Percentiles rank a stretch among this genome's conserved stretches.
phyloP scores from a whole-genome alignment of 1,140 invertebrate genomes.

The Caenorhabditis remanei region DNA sequence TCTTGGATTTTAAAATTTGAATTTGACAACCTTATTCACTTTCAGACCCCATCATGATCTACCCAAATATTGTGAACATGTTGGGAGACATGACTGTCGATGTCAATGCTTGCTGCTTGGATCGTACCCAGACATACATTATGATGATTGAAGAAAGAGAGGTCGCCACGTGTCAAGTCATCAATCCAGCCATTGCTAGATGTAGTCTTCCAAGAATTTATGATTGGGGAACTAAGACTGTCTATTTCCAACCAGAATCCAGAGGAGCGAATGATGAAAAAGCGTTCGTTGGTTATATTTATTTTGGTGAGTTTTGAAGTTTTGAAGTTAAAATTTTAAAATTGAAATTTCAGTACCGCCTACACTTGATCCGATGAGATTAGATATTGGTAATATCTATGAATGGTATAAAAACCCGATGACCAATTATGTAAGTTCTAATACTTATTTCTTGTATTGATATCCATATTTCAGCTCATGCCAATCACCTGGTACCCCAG shows the following conservation, averaged over 20 bases:
- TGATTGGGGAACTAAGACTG: constrained; percentile 77
- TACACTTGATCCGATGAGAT: constrained; percentile 74
- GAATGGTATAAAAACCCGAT: constrained; percentile 78
- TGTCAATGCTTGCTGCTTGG: constrained; percentile 75
- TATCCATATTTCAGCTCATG: constrained; percentile 67
- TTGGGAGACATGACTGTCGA: constrained; percentile 78
- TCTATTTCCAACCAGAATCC: constrained; percentile 77
- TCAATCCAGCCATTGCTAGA: constrained; percentile 75
- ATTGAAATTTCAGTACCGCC: constrained; percentile 69
- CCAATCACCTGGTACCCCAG: constrained; percentile 77
- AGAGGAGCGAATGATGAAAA: constrained; percentile 76
- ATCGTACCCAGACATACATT: constrained; percentile 76
- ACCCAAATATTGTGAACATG: constrained; percentile 78
- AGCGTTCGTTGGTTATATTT: constrained; percentile 77
- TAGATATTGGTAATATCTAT: constrained; percentile 77
- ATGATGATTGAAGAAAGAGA: constrained; percentile 77
- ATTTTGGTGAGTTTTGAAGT: constrained; percentile 69
- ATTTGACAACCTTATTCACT: neutral
- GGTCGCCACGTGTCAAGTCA: constrained; percentile 73
- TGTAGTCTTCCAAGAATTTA: constrained; percentile 75
- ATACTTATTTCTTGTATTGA: constrained; percentile 15
- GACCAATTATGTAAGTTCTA: constrained; percentile 61
- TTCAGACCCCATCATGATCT: constrained; percentile 76
- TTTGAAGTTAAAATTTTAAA: neutral
- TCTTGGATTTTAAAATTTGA: neutral